A percentile compares a stretch with the other conserved stretches of the same genome.
Conservation (phyloP, 2,888 invertebrate species). For the Lithodes maja region DNA sequence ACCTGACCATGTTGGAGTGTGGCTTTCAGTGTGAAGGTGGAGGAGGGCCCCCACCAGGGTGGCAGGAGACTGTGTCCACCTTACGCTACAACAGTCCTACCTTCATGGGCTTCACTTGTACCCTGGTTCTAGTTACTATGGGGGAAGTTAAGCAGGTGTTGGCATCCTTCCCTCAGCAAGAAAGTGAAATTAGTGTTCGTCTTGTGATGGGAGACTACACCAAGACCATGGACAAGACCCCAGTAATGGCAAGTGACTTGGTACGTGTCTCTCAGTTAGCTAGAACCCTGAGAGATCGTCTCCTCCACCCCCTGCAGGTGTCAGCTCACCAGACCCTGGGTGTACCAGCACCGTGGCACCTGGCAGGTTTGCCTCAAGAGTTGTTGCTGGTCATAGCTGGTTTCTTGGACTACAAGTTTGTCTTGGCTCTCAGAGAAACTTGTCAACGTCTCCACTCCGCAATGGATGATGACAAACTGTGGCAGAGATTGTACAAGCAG, state of each 20-base stretch:
- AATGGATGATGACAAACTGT: slow-evolving; percentile 55
- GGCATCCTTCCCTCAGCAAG: slow-evolving; percentile 64
- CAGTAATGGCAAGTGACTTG: slow-evolving; percentile 28
- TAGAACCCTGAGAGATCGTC: slow-evolving; percentile 45
- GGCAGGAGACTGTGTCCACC: slow-evolving; percentile 60
- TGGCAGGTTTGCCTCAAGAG: slow-evolving; percentile 65
- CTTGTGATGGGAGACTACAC: slow-evolving; percentile 50
- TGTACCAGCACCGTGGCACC: slow-evolving; percentile 67
- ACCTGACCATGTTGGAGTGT: slow-evolving; percentile 67
- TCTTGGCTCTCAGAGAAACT: slow-evolving; percentile 48
- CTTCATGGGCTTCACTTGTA: slow-evolving; percentile 50
- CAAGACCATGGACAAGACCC: background rate
- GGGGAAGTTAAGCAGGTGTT: slow-evolving; percentile 65
- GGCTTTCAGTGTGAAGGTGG: slow-evolving; percentile 41
- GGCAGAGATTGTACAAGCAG: slow-evolving; percentile 57
- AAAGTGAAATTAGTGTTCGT: slow-evolving; percentile 54
- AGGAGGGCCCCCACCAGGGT: slow-evolving; percentile 43
- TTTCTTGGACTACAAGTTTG: slow-evolving; percentile 31
- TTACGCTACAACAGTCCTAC: slow-evolving; percentile 51
- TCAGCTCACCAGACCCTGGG: slow-evolving; percentile 64
- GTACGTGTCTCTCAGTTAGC: slow-evolving; percentile 53
- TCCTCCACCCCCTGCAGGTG: slow-evolving; percentile 67
- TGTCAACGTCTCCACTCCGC: slow-evolving; percentile 49
- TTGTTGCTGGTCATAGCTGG: slow-evolving; percentile 45
- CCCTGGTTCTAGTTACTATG: slow-evolving; percentile 63